Percentiles rank a stretch among this genome's conserved stretches.
Evolutionary conservation across 2,113 vertebrate species (phyloP).

Genomic region (Oophaga pumilio): DNA sequence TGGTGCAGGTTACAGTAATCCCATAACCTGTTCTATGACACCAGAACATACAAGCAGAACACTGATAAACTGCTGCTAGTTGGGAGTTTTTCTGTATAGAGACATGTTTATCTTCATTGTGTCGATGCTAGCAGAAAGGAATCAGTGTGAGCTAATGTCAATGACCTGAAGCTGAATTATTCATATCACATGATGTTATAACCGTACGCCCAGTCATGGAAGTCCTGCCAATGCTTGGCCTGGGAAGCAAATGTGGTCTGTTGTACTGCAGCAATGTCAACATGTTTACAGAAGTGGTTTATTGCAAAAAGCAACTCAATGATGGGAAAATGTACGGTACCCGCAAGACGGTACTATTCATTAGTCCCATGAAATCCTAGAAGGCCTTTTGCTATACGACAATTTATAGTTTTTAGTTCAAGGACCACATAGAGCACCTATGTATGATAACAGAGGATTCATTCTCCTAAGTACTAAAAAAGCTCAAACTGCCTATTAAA

Average conservation of each 20-base stretch:
- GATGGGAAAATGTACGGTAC: neutral
- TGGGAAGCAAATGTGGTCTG: conserved; percentile 3
- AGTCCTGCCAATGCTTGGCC: neutral
- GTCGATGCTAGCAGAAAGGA: neutral
- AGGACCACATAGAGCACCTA: too few species aligned
- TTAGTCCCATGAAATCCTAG: too few species aligned
- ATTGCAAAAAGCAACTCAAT: neutral
- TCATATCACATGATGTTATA: conserved; percentile 19
- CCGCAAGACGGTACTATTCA: too few species aligned
- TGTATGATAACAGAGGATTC: too few species aligned
- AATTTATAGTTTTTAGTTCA: too few species aligned
- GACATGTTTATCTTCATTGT: neutral
- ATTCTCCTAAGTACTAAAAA: too few species aligned
- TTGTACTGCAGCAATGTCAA: neutral
- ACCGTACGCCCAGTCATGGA: neutral
- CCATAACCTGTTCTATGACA: neutral
- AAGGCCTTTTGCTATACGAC: too few species aligned
- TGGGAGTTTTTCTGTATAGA: neutral
- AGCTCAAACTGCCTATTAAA: too few species aligned
- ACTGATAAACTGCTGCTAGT: neutral
- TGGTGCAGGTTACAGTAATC: neutral
- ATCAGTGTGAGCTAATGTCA: neutral
- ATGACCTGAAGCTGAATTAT: conserved; percentile 6
- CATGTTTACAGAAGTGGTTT: neutral
- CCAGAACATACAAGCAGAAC: neutral